Evolutionary conservation across 35 echinoderm and acorn worm genomes (phyloP).

Genomic region (Heliocidaris tuberculata): DNA sequence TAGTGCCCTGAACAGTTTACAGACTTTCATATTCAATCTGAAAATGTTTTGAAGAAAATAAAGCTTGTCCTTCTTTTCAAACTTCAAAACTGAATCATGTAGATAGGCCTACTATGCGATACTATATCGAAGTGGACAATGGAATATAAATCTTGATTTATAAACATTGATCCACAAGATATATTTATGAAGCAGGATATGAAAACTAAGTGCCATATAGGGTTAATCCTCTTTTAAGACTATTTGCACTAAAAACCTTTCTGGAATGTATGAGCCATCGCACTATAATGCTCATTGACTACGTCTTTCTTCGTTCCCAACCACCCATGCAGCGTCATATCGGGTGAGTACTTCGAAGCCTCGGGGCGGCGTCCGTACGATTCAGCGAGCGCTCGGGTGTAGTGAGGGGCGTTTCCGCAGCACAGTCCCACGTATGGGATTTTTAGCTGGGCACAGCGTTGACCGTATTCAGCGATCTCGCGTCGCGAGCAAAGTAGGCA

Average conservation of each 20-base stretch:
- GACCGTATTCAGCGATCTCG: slow-evolving; percentile 69
- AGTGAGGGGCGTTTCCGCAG: slow-evolving; percentile 85
- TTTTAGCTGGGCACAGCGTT: slow-evolving; percentile 70
- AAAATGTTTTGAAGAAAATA: no score
- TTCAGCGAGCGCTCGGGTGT: slow-evolving; percentile 83
- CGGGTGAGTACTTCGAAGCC: slow-evolving; percentile 63
- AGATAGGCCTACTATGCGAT: no score
- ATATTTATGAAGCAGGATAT: no score
- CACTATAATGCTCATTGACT: not conserved
- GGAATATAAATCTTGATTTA: no score
- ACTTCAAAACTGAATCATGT: no score
- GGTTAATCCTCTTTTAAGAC: no score
- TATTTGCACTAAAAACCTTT: not conserved
- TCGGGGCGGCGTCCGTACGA: slow-evolving; percentile 69
- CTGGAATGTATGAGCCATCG: not conserved
- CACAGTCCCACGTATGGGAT: slow-evolving; percentile 88
- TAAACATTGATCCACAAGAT: not conserved
- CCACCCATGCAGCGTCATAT: slow-evolving; percentile 68
- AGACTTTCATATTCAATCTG: no score
- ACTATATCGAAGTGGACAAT: no score
- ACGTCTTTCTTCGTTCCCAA: slow-evolving; percentile 55
- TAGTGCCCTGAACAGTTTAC: no score
- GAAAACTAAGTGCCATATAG: no score
- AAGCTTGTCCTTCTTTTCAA: no score
- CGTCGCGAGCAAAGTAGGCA: slow-evolving; percentile 44